Evolutionary conservation across 2,888 invertebrate genomes (phyloP), one percentile per base, ranked within the genome.

Genomic region (Torymus aiolomorphi): DNA sequence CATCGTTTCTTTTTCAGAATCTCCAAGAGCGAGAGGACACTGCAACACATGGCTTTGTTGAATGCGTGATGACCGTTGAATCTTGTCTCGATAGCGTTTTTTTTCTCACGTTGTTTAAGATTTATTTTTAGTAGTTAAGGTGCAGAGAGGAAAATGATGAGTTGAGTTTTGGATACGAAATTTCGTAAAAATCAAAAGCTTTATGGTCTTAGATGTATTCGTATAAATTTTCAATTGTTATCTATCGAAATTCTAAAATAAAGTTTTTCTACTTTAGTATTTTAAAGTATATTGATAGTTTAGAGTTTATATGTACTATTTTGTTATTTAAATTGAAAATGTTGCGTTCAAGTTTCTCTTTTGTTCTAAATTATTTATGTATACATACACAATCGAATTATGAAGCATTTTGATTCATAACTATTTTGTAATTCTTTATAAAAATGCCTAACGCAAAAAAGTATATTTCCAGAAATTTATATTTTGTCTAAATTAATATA

Each of bases 161-260:
- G 42, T 42, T 42, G 42, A 42, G 5, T 42, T 42, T 42, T 42
- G 42, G 42, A 42, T 42, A 8, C 42, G 42, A 42, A 42, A 42
- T 42, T 42, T 42, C 8, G 42, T 42, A 42, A 42, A 66, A 42
- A 66, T 20, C 24, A 18, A 20, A 61, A 42, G 42, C 12, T 31
- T 56, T 74, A 54, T 16, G 3, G 42, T 8, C 42, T 42, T 54
- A 14, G 18, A 10, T 2, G 13, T 14, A 77, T 66, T 66, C 5
- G 14, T 18, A 14, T 24, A 57, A 77, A 20, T 63, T 59, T 61
- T 18, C 59, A 13, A 66, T 59, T 78, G 81, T 81, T 78, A 73
- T 57, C 13, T 20, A 12, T 80, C 51, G 2, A 80, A 77, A 77
- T 78, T 78, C 61, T 77, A 78, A 71, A 76, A 71, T 66, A 42